phyloP scores from a whole-genome alignment of 2,888 invertebrate species.

The Cylloceria caligata region DNA sequence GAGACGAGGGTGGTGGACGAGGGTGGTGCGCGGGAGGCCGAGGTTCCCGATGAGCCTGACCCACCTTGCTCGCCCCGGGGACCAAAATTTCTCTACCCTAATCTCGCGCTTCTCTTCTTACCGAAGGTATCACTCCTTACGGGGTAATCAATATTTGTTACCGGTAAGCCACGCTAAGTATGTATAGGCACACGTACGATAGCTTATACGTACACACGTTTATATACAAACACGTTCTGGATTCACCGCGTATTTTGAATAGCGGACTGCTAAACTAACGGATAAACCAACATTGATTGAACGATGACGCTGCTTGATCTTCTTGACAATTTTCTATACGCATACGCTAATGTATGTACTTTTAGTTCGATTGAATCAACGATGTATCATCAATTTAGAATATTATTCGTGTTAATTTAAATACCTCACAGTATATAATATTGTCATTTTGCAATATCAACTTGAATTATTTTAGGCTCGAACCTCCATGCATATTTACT shows the following conservation, averaged over 20 bases:
- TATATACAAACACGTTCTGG: neutral
- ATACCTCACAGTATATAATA: neutral
- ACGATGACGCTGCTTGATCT: neutral
- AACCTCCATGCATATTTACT: no score
- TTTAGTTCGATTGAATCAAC: neutral
- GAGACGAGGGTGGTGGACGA: conserved; percentile 24
- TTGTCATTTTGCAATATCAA: neutral
- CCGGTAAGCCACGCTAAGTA: conserved; percentile 63
- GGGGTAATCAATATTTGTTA: conserved; percentile 75
- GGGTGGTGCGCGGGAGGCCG: conserved; percentile 44
- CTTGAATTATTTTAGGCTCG: neutral
- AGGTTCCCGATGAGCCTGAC: conserved; percentile 77
- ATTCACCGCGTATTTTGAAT: neutral
- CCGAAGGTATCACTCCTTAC: conserved; percentile 53
- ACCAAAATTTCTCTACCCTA: conserved; percentile 77
- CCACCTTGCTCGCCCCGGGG: conserved; percentile 75
- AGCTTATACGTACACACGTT: neutral
- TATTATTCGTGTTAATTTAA: neutral
- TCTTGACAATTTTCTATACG: neutral
- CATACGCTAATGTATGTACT: neutral
- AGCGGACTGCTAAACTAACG: neutral
- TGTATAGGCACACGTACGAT: conserved; percentile 37
- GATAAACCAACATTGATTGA: conserved; percentile 38
- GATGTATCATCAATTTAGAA: neutral
- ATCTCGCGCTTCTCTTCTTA: conserved; percentile 65